Evolutionary conservation across 2,888 invertebrate genomes (phyloP).

Genomic region (Cactoblastis cactorum): DNA sequence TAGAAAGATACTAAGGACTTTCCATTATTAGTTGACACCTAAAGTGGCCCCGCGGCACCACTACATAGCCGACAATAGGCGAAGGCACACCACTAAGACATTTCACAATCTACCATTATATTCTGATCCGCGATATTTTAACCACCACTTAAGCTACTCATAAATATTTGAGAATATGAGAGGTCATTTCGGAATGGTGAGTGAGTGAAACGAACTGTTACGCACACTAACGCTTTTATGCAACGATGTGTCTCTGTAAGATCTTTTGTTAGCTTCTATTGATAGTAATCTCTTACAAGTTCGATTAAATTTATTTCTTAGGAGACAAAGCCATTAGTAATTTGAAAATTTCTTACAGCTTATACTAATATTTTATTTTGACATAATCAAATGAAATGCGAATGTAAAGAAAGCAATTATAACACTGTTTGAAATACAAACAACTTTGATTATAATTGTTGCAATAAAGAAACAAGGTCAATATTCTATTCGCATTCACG

Average conservation of each 20-base stretch:
- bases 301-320: constrained; percentile 6
- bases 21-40: constrained; percentile 27
- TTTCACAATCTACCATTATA: constrained; percentile 28
- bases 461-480: too few species aligned
- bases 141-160: constrained; percentile 12
- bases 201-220: constrained; percentile 12
- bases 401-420: too few species aligned
- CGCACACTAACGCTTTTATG: constrained; percentile 18
- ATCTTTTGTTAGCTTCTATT: constrained; percentile 16
- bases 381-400: too few species aligned
- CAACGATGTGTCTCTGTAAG: constrained; percentile 16
- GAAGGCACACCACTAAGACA: constrained; percentile 24
- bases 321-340: constrained; percentile 1
- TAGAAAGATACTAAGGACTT: constrained; percentile 18
- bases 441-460: too few species aligned
- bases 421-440: too few species aligned
- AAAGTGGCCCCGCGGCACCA: constrained; percentile 30
- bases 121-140: constrained; percentile 20
- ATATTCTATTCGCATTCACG: too few species aligned
- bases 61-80: constrained; percentile 26
- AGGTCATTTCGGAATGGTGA: constrained; percentile 7
- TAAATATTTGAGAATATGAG: constrained; percentile 12
- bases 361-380: background rate
- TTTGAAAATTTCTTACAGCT: background rate
- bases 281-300: too few species aligned